Percentiles rank a stretch among this genome's conserved stretches.
Conservation (phyloP, 2,888 invertebrate species). For the Synanthedon myopaeformis region DNA sequence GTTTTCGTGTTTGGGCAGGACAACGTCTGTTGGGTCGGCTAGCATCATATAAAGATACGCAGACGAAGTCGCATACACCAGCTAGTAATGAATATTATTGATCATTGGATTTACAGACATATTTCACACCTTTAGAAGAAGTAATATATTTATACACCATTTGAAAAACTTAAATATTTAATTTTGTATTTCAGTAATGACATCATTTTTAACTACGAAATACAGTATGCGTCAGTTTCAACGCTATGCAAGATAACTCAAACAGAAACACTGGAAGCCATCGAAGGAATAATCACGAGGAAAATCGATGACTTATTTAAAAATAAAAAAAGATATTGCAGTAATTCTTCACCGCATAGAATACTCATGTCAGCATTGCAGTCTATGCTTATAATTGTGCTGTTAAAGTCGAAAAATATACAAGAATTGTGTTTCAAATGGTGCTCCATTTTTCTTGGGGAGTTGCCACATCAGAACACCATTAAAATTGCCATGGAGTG, state of each 20-base stretch:
- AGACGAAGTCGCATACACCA: too few species aligned
- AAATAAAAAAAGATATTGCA: slow-evolving; percentile 52
- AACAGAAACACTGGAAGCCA: slow-evolving; percentile 20
- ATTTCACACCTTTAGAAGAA: too few species aligned
- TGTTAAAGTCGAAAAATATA: slow-evolving; percentile 21
- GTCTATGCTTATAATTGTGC: slow-evolving; percentile 32
- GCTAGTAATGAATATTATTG: too few species aligned
- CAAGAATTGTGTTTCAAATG: slow-evolving; percentile 26
- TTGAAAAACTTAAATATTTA: not conserved
- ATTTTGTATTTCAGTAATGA: slow-evolving; percentile 27
- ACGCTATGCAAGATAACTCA: slow-evolving; percentile 32
- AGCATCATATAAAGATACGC: too few species aligned
- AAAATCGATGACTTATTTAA: slow-evolving; percentile 37
- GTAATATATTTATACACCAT: too few species aligned
- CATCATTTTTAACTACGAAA: slow-evolving; percentile 37
- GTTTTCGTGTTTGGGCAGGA: too few species aligned
- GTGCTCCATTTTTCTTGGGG: slow-evolving; percentile 39
- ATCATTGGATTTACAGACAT: too few species aligned
- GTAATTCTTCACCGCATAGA: slow-evolving; percentile 46
- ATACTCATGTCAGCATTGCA: slow-evolving; percentile 41
- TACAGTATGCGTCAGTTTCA: slow-evolving; percentile 30
- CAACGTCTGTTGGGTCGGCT: too few species aligned
- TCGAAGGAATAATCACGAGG: slow-evolving; percentile 30
- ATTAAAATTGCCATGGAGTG: slow-evolving; percentile 50
- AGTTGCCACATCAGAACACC: slow-evolving; percentile 50